phyloP scores from a whole-genome alignment of 2,888 invertebrate species.

The Teinopalpus imperialis region DNA sequence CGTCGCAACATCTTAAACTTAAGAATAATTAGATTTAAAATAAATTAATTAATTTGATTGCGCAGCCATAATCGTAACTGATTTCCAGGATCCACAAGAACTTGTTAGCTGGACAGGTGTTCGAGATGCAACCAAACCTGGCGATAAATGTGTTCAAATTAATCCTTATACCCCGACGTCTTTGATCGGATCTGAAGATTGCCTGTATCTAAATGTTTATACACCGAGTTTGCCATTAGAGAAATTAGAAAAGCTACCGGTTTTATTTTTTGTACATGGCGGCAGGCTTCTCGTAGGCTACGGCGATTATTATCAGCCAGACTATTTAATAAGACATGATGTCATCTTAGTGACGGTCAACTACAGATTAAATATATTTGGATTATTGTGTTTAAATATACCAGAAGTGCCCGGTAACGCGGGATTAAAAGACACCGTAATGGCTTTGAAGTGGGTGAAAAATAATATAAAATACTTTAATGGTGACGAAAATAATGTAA shows the following conservation, averaged over 20 bases:
- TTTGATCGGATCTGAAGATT: constrained; percentile 84
- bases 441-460: constrained; percentile 66
- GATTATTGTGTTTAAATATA: constrained; percentile 59
- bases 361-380: constrained; percentile 61
- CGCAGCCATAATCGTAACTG: too few species aligned
- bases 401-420: constrained; percentile 68
- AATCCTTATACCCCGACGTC: constrained; percentile 58
- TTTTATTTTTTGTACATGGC: constrained; percentile 81
- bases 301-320: constrained; percentile 71
- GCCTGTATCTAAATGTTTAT: constrained; percentile 86
- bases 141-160: constrained; percentile 65
- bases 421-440: constrained; percentile 58
- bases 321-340: constrained; percentile 57
- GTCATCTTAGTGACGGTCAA: constrained; percentile 65
- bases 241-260: constrained; percentile 61
- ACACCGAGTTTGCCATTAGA: constrained; percentile 76
- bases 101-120: constrained; percentile 55
- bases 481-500: constrained; percentile 58
- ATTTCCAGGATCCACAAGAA: constrained; percentile 60
- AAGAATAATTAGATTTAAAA: too few species aligned
- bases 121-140: constrained; percentile 62
- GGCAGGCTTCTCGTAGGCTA: constrained; percentile 79
- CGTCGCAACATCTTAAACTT: too few species aligned
- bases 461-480: constrained; percentile 58
- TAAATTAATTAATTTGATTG: too few species aligned